Evolutionary conservation across 2,888 invertebrate species (phyloP), one percentile per base, ranked within the genome.

Genomic region (Drosophila algonquin): DNA sequence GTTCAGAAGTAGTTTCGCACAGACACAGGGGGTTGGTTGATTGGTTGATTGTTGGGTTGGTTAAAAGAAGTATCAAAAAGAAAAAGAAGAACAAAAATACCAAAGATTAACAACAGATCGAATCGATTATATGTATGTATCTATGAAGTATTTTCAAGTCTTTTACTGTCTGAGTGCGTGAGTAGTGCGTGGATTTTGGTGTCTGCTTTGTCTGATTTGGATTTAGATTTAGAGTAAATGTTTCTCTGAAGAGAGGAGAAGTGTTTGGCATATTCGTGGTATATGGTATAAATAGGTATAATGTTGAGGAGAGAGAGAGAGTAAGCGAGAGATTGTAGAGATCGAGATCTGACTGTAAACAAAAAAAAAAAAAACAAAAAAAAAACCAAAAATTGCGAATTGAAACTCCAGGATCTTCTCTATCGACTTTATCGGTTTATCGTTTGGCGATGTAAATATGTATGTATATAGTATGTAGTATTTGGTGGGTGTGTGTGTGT

Each of bases 1-100:
- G 76, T 80, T 64, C 63, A 61, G 78, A 75, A 65, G 81, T 76
- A 65, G 81, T 81, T 60, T 40, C 40, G 7, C 40, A 40, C 40
- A 40, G 40, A 40, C 40, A 40, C 40, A 69, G 74, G 79, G 77
- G 14, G 8, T 63, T 40, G 27, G 16, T 61, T 57, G 30, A 27
- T 59, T 59, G 59, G n/a, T 55, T 59, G 59, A 14, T 59, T 60
- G 60, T 44, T 59, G 52, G 46, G 16, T 62, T 60, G 48, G 48
- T 48, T 21, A 67, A 58, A 73, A 70, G 72, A 72, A 58, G 67
- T 57, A 27, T 56, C 57, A 27, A 63, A 68, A 27, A 75, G 60
- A 61, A 76, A 45, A 62, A 68, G 52, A 69, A 59, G 56, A 61
- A 64, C 58, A 63, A 62, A 75, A 75, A 70, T 63, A 70, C 55